These are phyloP conservation scores for Melipona quadrifasciata DNA, from an alignment of 1,140 invertebrate species.

Conservation along the genomic window DNA sequence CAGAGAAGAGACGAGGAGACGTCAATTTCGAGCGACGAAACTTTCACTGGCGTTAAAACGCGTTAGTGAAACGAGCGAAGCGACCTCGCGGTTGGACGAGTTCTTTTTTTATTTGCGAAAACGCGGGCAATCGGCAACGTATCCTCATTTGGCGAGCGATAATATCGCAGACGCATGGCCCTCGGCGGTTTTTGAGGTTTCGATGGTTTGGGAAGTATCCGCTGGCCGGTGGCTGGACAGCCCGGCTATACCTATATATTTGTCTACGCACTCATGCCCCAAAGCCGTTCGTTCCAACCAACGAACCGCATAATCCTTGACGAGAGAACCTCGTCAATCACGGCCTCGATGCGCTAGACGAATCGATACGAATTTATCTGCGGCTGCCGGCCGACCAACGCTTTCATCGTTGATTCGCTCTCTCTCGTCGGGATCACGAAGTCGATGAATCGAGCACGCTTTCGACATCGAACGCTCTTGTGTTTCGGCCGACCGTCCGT, in stretches of 20 bases:
- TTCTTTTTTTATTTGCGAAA: not conserved
- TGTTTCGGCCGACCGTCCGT: slow-evolving; percentile 32
- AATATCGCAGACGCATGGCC: slow-evolving; percentile 69
- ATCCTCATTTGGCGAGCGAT: slow-evolving; percentile 25
- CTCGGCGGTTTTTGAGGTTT: slow-evolving; percentile 65
- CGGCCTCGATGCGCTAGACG: slow-evolving; percentile 50
- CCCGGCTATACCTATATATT: slow-evolving; percentile 50
- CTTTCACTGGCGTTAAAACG: no score
- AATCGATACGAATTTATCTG: slow-evolving; percentile 66
- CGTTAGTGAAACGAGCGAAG: not conserved
- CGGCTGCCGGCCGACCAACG: slow-evolving; percentile 32
- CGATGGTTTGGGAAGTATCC: slow-evolving; percentile 60
- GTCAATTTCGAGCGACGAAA: not conserved
- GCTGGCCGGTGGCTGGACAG: not conserved
- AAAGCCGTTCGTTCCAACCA: slow-evolving; percentile 64
- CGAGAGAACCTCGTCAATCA: slow-evolving; percentile 68
- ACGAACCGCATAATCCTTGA: slow-evolving; percentile 68
- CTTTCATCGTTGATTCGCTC: slow-evolving; percentile 58
- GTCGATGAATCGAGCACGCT: slow-evolving; percentile 58
- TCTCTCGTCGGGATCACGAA: slow-evolving; percentile 39
- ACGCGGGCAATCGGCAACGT: slow-evolving; percentile 4
- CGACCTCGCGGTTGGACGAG: no score
- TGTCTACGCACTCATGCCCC: slow-evolving; percentile 62
- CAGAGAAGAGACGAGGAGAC: not conserved
- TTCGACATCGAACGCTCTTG: slow-evolving; percentile 45